Evolutionary conservation across 2,888 invertebrate species (phyloP).

Genomic region (Anthoptus insignis): DNA sequence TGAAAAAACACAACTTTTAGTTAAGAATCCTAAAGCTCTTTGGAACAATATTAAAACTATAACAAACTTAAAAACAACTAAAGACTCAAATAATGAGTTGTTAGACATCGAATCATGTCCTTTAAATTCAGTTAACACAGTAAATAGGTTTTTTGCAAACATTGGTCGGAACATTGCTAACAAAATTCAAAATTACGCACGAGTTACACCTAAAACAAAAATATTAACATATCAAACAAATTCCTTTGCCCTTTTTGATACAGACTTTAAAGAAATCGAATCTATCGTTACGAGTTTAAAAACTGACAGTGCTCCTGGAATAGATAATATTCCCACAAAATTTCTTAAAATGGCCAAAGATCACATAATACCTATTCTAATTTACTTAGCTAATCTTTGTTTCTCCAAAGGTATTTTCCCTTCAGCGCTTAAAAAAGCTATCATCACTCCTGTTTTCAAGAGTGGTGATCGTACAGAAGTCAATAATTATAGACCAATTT

Average conservation of each 20-base stretch:
- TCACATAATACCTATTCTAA: neutral
- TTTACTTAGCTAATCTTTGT: neutral
- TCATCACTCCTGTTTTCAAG: neutral
- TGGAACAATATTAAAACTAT: neutral
- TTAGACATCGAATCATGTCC: neutral
- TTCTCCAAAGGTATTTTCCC: neutral
- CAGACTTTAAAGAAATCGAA: neutral
- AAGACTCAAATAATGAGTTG: neutral
- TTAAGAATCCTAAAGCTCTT: neutral
- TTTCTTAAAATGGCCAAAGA: neutral
- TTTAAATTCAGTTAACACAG: neutral
- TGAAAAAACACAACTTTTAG: neutral
- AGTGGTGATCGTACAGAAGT: neutral
- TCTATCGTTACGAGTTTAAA: neutral
- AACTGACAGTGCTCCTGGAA: neutral
- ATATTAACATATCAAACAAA: neutral
- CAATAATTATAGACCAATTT: slow-evolving; percentile 18
- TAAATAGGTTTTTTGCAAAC: neutral
- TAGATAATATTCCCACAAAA: neutral
- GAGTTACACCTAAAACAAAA: neutral
- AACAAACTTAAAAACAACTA: neutral
- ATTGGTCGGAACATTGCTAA: too few species aligned
- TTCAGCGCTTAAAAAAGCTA: neutral
- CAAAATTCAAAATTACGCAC: too few species aligned
- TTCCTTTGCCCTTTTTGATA: neutral